Evolutionary conservation across 2,113 vertebrate species (phyloP), one percentile per base, ranked within the genome.

Genomic region (Larimichthys crocea): DNA sequence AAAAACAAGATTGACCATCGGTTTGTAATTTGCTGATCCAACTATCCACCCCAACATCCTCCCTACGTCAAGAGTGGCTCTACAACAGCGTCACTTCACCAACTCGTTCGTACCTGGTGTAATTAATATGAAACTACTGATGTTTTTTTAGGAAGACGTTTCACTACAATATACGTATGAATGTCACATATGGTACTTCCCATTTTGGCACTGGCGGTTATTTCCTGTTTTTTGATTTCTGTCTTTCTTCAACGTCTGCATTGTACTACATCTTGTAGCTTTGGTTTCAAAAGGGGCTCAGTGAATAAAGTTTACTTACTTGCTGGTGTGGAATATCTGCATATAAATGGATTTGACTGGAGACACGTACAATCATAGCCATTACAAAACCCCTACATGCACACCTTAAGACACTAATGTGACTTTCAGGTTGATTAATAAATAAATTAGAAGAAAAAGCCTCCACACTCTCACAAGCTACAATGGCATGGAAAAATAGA

Each of bases 381-480:
- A 26, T 48, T 62, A 80, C 49, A 67, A n/a, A 74, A 22, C 17
- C 16, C 11, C 19, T 46, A 26, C 76, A 76, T 48, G 50, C 55
- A 62, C 65, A 72, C 59, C 61, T 61, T 3, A 31, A 71, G 17
- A 53, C 56, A 78, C 12, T 52, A 10, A 12, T 70, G 63, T 35
- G 20, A 62, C 55, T 48, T 29, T 61, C 35, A 66, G 60, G 24
- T 77, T 76, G 76, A 80, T 56, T 84, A 85, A 83, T 73, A 68
- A 35, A 35, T 35, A 35, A 35, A 35, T 35, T 63, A 42, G 60
- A 5, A 20, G 35, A 76, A 73, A 72, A 42, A 61, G 44, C 24
- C 22, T 57, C 50, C 40, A 59, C 26, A n/a, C 20, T 24, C 50
- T 29, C 50, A 73, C 24, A 31, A 24, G 24, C n/a, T 15, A 22